A percentile compares a stretch with the other conserved stretches of the same genome.
phyloP scores from a whole-genome alignment of 2,888 invertebrate species.

The Carcina quercana region DNA sequence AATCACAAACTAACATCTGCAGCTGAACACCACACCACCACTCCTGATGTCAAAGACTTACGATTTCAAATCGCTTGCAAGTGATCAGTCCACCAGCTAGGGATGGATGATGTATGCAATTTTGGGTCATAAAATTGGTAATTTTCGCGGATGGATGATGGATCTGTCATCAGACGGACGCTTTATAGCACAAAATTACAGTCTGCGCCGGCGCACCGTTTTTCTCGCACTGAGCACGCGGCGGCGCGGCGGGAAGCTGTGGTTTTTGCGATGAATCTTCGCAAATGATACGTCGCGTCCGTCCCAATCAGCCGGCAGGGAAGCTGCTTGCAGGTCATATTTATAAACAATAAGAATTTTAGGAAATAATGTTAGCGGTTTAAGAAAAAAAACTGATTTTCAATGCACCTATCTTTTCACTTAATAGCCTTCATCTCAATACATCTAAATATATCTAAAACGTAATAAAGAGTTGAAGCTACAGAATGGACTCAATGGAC shows the following conservation, averaged over 20 bases:
- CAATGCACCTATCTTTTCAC: too few species aligned
- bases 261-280: slow-evolving; percentile 2
- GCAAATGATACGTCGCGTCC: slow-evolving; percentile 4
- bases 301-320: slow-evolving; percentile 8
- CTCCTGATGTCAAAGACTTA: slow-evolving; percentile 11
- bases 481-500: too few species aligned
- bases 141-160: slow-evolving; percentile 32
- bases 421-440: too few species aligned
- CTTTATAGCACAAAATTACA: slow-evolving; percentile 48
- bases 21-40: not conserved
- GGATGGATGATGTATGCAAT: slow-evolving; percentile 27
- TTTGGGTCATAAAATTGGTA: slow-evolving; percentile 41
- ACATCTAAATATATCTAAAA: too few species aligned
- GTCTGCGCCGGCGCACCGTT: slow-evolving; percentile 26
- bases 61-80: slow-evolving; percentile 11
- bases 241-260: slow-evolving; percentile 3
- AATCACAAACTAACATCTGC: slow-evolving; percentile 1
- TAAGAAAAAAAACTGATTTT: too few species aligned
- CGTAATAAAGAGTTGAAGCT: too few species aligned
- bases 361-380: too few species aligned
- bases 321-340: slow-evolving; percentile 3
- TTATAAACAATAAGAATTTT: too few species aligned
- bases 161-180: slow-evolving; percentile 45
- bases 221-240: slow-evolving; percentile 27
- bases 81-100: not conserved